Evolutionary conservation across 2,888 invertebrate species (phyloP), one percentile per base, ranked within the genome.

Genomic region (Yponomeuta malinellus): DNA sequence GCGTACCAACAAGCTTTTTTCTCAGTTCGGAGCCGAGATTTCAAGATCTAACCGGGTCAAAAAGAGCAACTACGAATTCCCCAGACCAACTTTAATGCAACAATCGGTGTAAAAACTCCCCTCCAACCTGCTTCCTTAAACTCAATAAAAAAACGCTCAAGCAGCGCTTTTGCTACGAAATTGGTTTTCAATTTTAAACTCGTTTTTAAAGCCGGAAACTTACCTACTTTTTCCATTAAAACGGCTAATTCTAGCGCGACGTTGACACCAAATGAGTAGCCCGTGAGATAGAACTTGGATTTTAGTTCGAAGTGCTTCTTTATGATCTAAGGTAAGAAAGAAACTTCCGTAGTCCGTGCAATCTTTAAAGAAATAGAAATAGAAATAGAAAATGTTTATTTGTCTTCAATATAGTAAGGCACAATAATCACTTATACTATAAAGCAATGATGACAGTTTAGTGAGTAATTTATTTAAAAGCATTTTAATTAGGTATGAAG

Each of bases 181-280:
- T 64, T 64, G 64, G 64, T 29, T 64, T 31, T 31, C 29, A 64
- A 31, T 64, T 64, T 64, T 1, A 64, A 64, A 64, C 29, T 64
- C 12, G 52, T 59, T 59, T 59, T 59, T 59, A 59, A 65, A 29
- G 8, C 29, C 3, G 43, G n/a, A 52, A 70, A 68, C 52, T 88
- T 83, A 86, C 86, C 87, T 82, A 87, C 83, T 75, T 77, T 78
- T 72, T 87, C 86, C 72, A 87, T 76, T 63, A 85, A 70, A 0
- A 78, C 77, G n/a, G 87, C 85, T 64, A 87, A 70, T 71, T 87
- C 86, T 65, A 87, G 75, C n/a, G 85, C 85, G 29, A 87, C 74
- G 67, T 84, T 85, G 1, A 77, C 75, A 8, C 76, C 76, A 67
- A 76, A 76, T 12, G 77, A 76, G 71, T 77, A 77, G 31, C 76